Evolutionary conservation across 2,888 invertebrate species (phyloP).

Genomic region (Amiota mariae): DNA sequence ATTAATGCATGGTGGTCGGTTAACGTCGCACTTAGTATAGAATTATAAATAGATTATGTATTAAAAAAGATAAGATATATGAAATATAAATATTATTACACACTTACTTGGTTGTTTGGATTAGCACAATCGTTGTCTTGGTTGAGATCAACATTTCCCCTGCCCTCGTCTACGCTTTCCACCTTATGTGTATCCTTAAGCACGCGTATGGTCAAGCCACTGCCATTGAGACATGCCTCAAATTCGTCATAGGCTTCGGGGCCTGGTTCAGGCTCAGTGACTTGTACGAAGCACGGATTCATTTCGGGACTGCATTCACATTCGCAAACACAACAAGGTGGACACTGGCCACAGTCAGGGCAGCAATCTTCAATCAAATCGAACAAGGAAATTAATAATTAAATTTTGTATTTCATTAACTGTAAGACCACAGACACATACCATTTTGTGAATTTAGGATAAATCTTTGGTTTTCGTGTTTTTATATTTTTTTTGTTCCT

Average conservation of each 20-base stretch:
- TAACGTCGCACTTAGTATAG: slow-evolving; percentile 23
- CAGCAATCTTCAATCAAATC: slow-evolving; percentile 32
- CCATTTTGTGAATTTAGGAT: slow-evolving; percentile 26
- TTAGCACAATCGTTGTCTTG: slow-evolving; percentile 30
- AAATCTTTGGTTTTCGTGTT: slow-evolving; percentile 3
- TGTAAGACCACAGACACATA: slow-evolving; percentile 20
- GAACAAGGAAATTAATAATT: not conserved
- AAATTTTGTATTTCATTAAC: slow-evolving; percentile 17
- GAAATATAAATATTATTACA: too few species aligned
- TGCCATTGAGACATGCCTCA: slow-evolving; percentile 71
- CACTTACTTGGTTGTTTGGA: slow-evolving; percentile 18
- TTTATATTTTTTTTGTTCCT: slow-evolving; percentile 13
- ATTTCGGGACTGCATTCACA: slow-evolving; percentile 53
- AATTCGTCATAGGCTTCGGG: slow-evolving; percentile 72
- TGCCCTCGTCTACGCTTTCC: slow-evolving; percentile 63
- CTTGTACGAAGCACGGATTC: slow-evolving; percentile 57
- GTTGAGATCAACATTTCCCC: not conserved
- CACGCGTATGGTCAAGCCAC: slow-evolving; percentile 69
- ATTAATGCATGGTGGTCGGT: slow-evolving; percentile 41
- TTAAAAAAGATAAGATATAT: too few species aligned
- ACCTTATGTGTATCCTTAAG: slow-evolving; percentile 70
- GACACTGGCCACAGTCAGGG: slow-evolving; percentile 47
- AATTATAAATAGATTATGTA: too few species aligned
- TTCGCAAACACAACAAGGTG: slow-evolving; percentile 37
- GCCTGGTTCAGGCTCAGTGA: slow-evolving; percentile 59